Conservation (phyloP, 2,888 invertebrate genomes). For the Lasioglossum malachurum region DNA sequence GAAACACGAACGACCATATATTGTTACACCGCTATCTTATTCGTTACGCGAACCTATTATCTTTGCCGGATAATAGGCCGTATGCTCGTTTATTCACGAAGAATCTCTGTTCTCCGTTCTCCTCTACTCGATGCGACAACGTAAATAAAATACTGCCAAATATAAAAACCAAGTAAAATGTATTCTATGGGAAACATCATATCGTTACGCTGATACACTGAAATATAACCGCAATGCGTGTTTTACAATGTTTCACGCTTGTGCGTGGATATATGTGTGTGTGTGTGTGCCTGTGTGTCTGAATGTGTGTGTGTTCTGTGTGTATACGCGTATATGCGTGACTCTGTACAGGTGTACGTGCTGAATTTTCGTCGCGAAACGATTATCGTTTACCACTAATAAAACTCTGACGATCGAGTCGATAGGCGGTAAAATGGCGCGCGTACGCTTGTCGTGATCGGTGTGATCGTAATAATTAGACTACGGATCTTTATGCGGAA, state of each 20-base stretch:
- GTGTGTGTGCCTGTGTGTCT: constrained; percentile 75
- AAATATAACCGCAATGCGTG: constrained; percentile 82
- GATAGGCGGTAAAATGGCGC: constrained; percentile 78
- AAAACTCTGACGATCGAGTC: constrained; percentile 75
- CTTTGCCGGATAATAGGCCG: neutral
- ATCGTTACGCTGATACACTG: constrained; percentile 84
- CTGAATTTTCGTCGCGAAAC: constrained; percentile 73
- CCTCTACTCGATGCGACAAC: constrained; percentile 18
- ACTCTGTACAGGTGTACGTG: constrained; percentile 4
- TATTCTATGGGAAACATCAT: constrained; percentile 85
- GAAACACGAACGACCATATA: neutral
- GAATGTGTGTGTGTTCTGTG: constrained; percentile 9
- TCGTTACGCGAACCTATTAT: neutral
- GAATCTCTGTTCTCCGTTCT: constrained; percentile 13
- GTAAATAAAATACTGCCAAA: constrained; percentile 79
- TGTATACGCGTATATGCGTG: neutral
- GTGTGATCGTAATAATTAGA: constrained; percentile 29
- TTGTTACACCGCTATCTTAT: neutral
- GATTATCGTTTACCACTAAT: constrained; percentile 80
- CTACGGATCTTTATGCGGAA: neutral
- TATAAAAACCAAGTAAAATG: constrained; percentile 85
- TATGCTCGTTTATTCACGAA: constrained; percentile 3
- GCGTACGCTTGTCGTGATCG: constrained; percentile 73
- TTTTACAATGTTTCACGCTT: constrained; percentile 73
- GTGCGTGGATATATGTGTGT: constrained; percentile 73